A percentile compares a stretch with the other conserved stretches of the same genome.
These are phyloP conservation scores for Heloderma charlesbogerti DNA, from an alignment of 2,113 vertebrate genomes.

Conservation along the genomic window DNA sequence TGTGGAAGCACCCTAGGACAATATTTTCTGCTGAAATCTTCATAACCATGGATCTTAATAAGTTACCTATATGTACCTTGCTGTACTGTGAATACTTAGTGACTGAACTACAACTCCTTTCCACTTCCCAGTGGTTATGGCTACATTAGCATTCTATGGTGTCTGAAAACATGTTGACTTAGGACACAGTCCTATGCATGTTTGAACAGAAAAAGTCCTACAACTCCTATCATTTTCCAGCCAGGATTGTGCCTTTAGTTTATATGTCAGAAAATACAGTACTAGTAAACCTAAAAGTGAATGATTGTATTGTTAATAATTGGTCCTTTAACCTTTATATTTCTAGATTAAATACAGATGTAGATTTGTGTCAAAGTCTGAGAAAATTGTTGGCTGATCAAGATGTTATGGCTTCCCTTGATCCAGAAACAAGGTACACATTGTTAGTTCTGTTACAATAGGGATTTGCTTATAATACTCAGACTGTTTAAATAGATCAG, in stretches of 20 bases:
- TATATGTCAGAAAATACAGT: constrained; percentile 32
- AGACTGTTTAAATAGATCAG: neutral
- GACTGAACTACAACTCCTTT: neutral
- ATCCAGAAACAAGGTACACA: constrained; percentile 91
- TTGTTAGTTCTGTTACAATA: neutral
- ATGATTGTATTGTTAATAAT: neutral
- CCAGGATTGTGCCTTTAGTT: neutral
- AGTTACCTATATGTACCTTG: neutral
- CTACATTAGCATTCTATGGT: neutral
- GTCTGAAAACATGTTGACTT: neutral
- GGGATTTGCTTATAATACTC: neutral
- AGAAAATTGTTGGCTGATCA: constrained; percentile 84
- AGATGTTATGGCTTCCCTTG: constrained; percentile 82
- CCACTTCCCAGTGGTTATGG: neutral
- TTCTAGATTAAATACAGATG: constrained; percentile 94
- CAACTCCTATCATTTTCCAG: too few species aligned
- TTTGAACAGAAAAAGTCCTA: too few species aligned
- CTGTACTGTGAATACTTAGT: neutral
- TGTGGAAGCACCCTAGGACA: neutral
- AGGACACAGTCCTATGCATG: too few species aligned
- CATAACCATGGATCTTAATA: neutral
- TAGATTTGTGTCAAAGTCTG: constrained; percentile 91
- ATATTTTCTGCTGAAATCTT: neutral
- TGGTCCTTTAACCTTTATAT: constrained; percentile 49
- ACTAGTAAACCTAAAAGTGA: constrained; percentile 10